These are phyloP conservation scores for Drosophila subsilvestris DNA, from an alignment of 2,888 invertebrate species.

Conservation along the genomic window DNA sequence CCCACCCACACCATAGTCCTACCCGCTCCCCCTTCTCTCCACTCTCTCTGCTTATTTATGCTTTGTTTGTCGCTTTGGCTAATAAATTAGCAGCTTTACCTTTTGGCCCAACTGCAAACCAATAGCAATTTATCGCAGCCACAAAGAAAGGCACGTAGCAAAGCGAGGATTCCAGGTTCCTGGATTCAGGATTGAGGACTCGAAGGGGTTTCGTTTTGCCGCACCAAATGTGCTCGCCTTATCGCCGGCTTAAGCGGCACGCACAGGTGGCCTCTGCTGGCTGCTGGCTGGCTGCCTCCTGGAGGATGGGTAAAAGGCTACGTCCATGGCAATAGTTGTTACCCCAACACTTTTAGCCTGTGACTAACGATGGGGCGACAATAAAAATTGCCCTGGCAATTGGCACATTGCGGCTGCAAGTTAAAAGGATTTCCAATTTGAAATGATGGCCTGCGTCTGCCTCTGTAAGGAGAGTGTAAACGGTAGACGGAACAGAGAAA, in stretches of 20 bases:
- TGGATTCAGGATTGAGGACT: slow-evolving; percentile 16
- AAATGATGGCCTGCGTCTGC: slow-evolving; percentile 55
- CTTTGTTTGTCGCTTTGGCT: slow-evolving; percentile 67
- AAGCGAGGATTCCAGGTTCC: slow-evolving; percentile 6
- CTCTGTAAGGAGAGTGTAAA: not conserved
- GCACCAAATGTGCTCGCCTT: slow-evolving; percentile 72
- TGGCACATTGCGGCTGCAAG: slow-evolving; percentile 76
- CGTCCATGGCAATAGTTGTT: slow-evolving; percentile 61
- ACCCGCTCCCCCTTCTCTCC: not conserved
- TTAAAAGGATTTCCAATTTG: slow-evolving; percentile 69
- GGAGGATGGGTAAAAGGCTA: slow-evolving; percentile 14
- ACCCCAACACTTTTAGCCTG: slow-evolving; percentile 37
- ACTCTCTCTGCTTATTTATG: slow-evolving; percentile 66
- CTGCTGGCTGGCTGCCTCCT: slow-evolving; percentile 1
- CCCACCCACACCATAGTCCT: not conserved
- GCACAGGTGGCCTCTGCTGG: slow-evolving; percentile 43
- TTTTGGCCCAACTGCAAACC: slow-evolving; percentile 67
- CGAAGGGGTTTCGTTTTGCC: slow-evolving; percentile 21
- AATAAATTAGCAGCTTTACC: slow-evolving; percentile 81
- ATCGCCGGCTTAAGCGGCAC: slow-evolving; percentile 77
- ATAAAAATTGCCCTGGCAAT: slow-evolving; percentile 72
- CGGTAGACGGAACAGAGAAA: not conserved
- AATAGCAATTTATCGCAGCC: slow-evolving; percentile 77
- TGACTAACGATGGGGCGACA: slow-evolving; percentile 74
- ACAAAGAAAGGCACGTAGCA: slow-evolving; percentile 69